Evolutionary conservation across 2,888 invertebrate species (phyloP).

Genomic region (Lamellibrachia columna): DNA sequence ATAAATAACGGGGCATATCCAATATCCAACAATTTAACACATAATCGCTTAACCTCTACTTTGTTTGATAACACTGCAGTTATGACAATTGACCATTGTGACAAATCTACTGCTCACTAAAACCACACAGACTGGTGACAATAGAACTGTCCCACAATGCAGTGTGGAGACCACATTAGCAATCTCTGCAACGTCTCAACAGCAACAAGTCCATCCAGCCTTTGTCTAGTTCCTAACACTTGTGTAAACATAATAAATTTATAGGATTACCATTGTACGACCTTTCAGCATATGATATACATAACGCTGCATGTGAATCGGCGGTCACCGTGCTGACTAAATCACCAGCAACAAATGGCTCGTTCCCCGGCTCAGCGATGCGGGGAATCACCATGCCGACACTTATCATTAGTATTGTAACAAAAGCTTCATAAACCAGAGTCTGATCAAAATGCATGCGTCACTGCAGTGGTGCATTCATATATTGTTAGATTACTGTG

Average conservation of each 20-base stretch:
- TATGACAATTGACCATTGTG: not conserved
- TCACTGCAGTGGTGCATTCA: not conserved
- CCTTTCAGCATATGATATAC: not conserved
- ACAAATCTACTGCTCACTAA: not conserved
- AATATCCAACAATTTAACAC: not conserved
- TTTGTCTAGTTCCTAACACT: not conserved
- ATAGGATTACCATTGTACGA: not conserved
- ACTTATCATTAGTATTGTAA: not conserved
- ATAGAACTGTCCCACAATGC: not conserved
- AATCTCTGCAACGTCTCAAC: not conserved
- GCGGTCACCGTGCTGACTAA: not conserved
- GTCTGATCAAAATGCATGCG: not conserved
- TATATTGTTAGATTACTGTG: not conserved
- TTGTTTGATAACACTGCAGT: not conserved
- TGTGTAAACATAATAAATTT: conserved; percentile 9
- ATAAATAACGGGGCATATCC: not conserved
- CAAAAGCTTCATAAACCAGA: conserved; percentile 9
- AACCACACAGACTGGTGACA: not conserved
- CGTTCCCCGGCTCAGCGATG: not conserved
- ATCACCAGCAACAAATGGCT: not conserved
- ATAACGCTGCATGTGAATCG: not conserved
- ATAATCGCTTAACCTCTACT: not conserved
- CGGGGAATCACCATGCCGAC: not conserved
- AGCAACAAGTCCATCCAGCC: not conserved
- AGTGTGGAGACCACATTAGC: not conserved